These are phyloP conservation scores for Artibeus jamaicensis DNA, from an alignment of 2,797 vertebrate genomes.

Conservation along the genomic window DNA sequence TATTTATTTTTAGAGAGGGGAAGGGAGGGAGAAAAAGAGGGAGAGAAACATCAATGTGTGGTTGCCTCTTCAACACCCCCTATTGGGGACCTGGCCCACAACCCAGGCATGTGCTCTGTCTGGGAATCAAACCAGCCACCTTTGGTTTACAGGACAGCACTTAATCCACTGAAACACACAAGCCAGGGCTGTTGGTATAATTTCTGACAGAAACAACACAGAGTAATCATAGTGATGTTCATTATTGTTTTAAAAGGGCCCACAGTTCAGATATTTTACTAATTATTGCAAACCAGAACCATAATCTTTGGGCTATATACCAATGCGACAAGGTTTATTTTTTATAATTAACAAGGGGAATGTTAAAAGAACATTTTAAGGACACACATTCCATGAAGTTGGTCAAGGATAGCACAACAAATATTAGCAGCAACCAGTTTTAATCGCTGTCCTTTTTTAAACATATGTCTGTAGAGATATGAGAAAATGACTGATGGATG, in stretches of 20 bases:
- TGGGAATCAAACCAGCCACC: no score
- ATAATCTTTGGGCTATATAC: not conserved
- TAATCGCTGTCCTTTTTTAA: not conserved
- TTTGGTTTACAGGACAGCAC: no score
- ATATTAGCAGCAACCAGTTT: not conserved
- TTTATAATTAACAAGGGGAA: not conserved
- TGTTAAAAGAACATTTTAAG: not conserved
- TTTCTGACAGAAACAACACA: not conserved
- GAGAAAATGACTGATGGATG: not conserved
- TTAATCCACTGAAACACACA: no score
- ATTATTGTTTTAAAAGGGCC: not conserved
- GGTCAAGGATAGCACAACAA: not conserved
- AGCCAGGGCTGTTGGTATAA: no score
- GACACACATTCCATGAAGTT: not conserved
- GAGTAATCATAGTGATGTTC: not conserved
- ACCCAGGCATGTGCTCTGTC: no score
- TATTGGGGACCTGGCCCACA: no score
- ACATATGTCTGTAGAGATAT: not conserved
- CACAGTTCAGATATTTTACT: conserved; percentile 20
- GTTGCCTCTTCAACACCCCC: no score
- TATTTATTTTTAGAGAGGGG: no score
- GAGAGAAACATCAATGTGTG: no score
- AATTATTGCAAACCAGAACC: not conserved
- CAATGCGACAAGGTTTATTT: not conserved
- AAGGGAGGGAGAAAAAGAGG: no score